These are phyloP conservation scores for Drosophila tripunctata DNA, from an alignment of 2,888 invertebrate species.

Conservation along the genomic window DNA sequence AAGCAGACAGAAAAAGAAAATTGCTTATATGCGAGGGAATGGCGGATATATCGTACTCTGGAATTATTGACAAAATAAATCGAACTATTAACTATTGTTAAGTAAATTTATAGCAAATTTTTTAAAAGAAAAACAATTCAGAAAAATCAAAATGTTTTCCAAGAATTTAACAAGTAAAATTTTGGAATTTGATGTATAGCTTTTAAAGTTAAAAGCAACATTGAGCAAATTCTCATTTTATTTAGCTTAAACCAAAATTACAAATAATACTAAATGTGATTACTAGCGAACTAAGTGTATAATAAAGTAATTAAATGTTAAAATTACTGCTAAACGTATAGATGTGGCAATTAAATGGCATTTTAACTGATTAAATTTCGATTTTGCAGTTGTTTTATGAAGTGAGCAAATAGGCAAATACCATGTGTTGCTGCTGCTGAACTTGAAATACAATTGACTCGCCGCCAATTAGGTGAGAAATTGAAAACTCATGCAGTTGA, in stretches of 20 bases:
- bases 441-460: slow-evolving; percentile 52
- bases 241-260: not conserved
- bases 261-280: not conserved
- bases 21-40: slow-evolving; percentile 4
- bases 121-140: no score
- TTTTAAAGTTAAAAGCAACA: no score
- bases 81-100: not conserved
- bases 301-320: not conserved
- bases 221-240: not conserved
- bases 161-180: no score
- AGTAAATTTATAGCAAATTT: no score
- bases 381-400: not conserved
- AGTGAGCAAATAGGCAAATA: not conserved
- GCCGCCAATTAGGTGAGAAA: slow-evolving; percentile 67
- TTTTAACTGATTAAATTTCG: slow-evolving; percentile 1
- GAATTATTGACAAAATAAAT: not conserved
- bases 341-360: not conserved
- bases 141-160: no score
- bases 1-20: slow-evolving; percentile 23
- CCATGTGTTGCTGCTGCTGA: slow-evolving; percentile 9
- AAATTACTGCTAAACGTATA: not conserved
- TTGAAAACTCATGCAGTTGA: slow-evolving; percentile 46
- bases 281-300: not conserved
- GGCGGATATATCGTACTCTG: not conserved
- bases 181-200: no score